Base-by-base conservation (phyloP, 35 echinoderm and acorn worm genomes). In the Stichopus chloronotus region DNA sequence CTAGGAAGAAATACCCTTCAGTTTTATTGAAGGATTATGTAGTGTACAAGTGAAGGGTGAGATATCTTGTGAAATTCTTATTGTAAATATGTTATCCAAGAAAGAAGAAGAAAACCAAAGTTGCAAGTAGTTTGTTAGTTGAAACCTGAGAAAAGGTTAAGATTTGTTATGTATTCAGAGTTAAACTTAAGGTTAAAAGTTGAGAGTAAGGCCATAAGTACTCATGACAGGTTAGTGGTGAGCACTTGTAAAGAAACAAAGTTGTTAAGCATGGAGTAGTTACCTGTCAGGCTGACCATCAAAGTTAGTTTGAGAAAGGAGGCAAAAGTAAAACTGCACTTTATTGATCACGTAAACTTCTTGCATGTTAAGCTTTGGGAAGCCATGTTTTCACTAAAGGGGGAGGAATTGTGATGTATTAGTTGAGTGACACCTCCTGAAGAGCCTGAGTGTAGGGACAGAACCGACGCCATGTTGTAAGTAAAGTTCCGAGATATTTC, bases 11-110 rank as follows among this genome's bases (percentile, higher is more conserved):
- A 63, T 23, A 8, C 13, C 76, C 93, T 55, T 79, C 93, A 81
- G 72, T 90, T 12, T 22, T 53, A 60, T 60, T 94, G 8, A 94
- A 94, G 59, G 93, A 91, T 94, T 91, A 91, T 21, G 53, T 94
- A 22, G 53, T 91, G 9, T 81, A 91, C 53, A 94, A 88, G 72
- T 94, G 90, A 55, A 63, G 17, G 11, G 52, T 55, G 82, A 7
- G 7, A 25, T 0, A 85, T 85, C 4, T 85, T 7, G n/a, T 4
- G 72, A 22, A 77, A n/a, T 25, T 43, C 2, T 21, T 6, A 23
- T 17, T 78, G 16, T 78, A 21, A 8, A 21, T 23, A 6, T 23
- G 7, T 78, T 25, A 6, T 2, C 23, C n/a, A 78, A 6, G 16
- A 1, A 43, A 43, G 30, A 78, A 25, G 52, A 8, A 78, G 20